Evolutionary conservation across 2,113 vertebrate species (phyloP), one percentile per base, ranked within the genome.

Genomic region (Oophaga pumilio): DNA sequence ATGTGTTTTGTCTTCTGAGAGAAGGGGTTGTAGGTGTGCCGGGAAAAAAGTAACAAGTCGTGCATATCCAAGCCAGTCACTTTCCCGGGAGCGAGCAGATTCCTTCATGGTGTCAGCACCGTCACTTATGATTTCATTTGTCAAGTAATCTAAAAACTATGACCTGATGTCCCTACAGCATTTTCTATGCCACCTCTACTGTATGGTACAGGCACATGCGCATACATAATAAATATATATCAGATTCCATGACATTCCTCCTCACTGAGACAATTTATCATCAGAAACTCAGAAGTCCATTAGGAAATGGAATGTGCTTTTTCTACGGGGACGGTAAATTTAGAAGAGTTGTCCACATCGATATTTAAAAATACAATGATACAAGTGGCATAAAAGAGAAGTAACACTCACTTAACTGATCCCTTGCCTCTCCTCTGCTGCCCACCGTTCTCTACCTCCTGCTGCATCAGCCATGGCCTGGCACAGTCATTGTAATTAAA

Each of bases 1-100:
- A 97, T 97, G 96, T 95, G 96, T 93, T 94, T 95, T 95, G 95
- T 96, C 96, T 96, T 95, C 93, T 93, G 96, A 96, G 96, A 96
- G 94, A 96, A 95, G 94, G 94, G 94, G 93, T 93, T 93, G 93
- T 95, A 97, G 96, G 96, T 96, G 92, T 95, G 95, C 93, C 94
- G 95, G 94, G 93, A 94, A 94, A 92, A 92, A 94, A 92, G 91
- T 93, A 93, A 91, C 92, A 92, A 91, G 95, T 94, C 94, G 91
- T 93, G 93, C 92, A 83, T 88, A 66, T 76, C 86, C 80, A 50
- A 81, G 18, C 50, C n/a, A 62, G 4, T 49, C 13, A n/a, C 28
- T 82, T 74, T 87, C 52, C 71, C 73, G 84, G 43, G 71, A 85
- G 84, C 56, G 7, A 49, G 84, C 26, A 77, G 76, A 85, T 59